phyloP scores from a whole-genome alignment of 2,888 invertebrate genomes.

The Fissipunctia ypsillon region DNA sequence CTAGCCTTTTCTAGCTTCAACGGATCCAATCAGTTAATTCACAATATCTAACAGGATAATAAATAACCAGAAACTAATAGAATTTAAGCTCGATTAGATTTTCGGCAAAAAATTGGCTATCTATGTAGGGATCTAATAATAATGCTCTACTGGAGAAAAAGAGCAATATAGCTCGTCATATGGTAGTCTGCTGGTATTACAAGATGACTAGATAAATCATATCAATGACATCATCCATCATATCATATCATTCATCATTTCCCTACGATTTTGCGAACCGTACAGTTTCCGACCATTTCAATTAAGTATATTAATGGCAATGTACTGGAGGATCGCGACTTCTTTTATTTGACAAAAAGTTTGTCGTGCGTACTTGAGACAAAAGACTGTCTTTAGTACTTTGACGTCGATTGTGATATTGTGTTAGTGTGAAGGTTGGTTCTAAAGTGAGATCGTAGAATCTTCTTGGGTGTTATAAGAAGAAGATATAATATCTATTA shows the following conservation, averaged over 20 bases:
- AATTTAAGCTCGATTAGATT: conserved; percentile 4
- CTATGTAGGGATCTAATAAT: background rate
- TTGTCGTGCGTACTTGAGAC: conserved; percentile 17
- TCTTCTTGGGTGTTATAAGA: background rate
- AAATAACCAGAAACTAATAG: background rate
- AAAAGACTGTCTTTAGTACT: conserved; percentile 33
- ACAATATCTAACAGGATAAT: background rate
- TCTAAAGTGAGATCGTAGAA: background rate
- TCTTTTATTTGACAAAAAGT: conserved; percentile 49
- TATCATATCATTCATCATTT: too few species aligned
- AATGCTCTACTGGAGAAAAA: conserved; percentile 3
- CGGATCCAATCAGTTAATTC: background rate
- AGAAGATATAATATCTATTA: background rate
- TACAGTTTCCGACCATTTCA: conserved; percentile 45
- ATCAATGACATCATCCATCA: conserved; percentile 34
- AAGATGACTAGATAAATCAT: conserved; percentile 50
- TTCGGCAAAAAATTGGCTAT: conserved; percentile 2
- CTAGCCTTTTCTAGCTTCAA: background rate
- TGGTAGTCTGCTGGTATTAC: conserved; percentile 28
- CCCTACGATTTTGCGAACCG: conserved; percentile 33
- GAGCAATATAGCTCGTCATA: conserved; percentile 14
- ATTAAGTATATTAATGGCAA: conserved; percentile 58
- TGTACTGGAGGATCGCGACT: conserved; percentile 33
- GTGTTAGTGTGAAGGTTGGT: background rate
- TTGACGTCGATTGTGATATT: conserved; percentile 19